Percentiles rank a stretch among this genome's conserved stretches.
These are phyloP conservation scores for Jacana jacana DNA, from an alignment of 2,113 vertebrate species.

Conservation along the genomic window DNA sequence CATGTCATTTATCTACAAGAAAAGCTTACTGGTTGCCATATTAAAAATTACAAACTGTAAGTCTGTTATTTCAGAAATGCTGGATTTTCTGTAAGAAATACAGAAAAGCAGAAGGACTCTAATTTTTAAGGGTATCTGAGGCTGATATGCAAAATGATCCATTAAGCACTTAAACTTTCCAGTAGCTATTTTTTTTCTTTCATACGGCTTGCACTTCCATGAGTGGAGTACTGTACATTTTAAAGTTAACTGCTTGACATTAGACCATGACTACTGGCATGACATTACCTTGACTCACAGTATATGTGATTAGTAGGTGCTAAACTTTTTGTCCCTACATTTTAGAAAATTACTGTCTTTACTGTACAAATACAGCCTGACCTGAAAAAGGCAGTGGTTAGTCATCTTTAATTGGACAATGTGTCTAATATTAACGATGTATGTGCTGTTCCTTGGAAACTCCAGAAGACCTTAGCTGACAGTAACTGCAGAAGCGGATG, in stretches of 20 bases:
- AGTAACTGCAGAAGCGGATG: background rate
- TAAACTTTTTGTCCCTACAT: background rate
- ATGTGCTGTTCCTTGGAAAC: background rate
- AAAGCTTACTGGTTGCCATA: background rate
- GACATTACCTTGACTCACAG: background rate
- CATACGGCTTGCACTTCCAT: background rate
- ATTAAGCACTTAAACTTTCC: background rate
- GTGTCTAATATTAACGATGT: background rate
- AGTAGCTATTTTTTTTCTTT: background rate
- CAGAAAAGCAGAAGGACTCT: background rate
- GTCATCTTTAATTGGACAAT: background rate
- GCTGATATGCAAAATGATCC: background rate
- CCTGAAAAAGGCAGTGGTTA: conserved; percentile 2
- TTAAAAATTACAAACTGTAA: background rate
- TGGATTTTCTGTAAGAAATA: background rate
- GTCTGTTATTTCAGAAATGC: background rate
- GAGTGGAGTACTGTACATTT: background rate
- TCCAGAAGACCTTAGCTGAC: background rate
- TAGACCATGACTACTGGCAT: background rate
- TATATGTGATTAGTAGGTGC: background rate
- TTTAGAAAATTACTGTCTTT: conserved; percentile 3
- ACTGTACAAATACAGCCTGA: background rate
- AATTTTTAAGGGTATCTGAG: background rate
- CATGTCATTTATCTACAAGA: background rate
- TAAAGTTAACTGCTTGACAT: background rate